Evolutionary conservation across 2,797 vertebrate species (phyloP).

Genomic region (Poecilia wingei): DNA sequence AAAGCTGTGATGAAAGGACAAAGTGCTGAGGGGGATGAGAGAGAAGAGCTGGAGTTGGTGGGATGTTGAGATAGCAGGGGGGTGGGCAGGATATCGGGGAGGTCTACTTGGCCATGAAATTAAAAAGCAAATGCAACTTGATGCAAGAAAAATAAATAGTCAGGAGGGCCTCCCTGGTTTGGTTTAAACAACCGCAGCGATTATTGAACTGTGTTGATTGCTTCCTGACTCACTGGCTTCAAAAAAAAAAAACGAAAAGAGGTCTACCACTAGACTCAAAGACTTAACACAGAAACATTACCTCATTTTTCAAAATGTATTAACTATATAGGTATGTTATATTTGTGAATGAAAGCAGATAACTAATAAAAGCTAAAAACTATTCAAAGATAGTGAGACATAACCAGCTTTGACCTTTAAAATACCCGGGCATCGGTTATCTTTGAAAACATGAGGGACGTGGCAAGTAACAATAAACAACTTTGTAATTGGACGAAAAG

Average conservation of each 20-base stretch:
- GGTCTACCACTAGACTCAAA: slow-evolving; percentile 18
- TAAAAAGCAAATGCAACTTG: slow-evolving; percentile 71
- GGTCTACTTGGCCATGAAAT: slow-evolving; percentile 77
- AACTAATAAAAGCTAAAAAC: neutral
- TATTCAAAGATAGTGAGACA: neutral
- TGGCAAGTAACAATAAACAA: slow-evolving; percentile 41
- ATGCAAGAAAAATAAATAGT: slow-evolving; percentile 76
- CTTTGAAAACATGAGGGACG: slow-evolving; percentile 13
- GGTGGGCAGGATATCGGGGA: slow-evolving; percentile 66
- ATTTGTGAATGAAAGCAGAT: neutral
- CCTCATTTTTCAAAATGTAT: neutral
- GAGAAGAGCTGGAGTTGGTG: neutral
- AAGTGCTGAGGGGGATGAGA: slow-evolving; percentile 11
- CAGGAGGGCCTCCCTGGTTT: slow-evolving; percentile 46
- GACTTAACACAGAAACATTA: neutral
- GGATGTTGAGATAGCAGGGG: slow-evolving; percentile 1
- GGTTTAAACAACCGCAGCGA: slow-evolving; percentile 62
- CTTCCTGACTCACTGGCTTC: slow-evolving; percentile 57
- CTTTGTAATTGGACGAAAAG: slow-evolving; percentile 57
- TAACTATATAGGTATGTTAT: neutral
- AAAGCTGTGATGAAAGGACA: neutral
- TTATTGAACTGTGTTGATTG: slow-evolving; percentile 73
- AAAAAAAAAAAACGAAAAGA: slow-evolving; percentile 18
- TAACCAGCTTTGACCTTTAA: neutral
- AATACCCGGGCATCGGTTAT: neutral